Conservation (phyloP, 2,797 vertebrate species). For the Lagodon rhomboides region DNA sequence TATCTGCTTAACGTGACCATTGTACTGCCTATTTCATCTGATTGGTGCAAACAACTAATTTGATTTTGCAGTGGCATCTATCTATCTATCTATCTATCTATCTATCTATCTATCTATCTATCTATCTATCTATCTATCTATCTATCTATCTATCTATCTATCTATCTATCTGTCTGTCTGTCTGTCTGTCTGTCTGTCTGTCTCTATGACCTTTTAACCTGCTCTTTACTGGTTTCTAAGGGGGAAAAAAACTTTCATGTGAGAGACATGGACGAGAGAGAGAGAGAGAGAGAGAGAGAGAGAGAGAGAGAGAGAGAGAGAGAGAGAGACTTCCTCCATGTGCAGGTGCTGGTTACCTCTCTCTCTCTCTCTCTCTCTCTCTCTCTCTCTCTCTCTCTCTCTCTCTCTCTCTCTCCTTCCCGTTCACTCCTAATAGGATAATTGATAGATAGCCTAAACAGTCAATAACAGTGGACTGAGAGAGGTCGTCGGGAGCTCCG, state of each 20-base stretch:
- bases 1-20: too few relatives aligned
- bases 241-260: conserved; percentile 9
- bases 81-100: conserved; percentile 40
- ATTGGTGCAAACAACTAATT: too few relatives aligned
- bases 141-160: conserved; percentile 40
- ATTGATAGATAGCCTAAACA: conserved; percentile 66
- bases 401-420: conserved; percentile 44
- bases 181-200: conserved; percentile 19
- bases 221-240: conserved; percentile 23
- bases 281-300: conserved; percentile 5
- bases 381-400: conserved; percentile 43
- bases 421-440: conserved; percentile 70
- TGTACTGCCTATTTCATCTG: too few relatives aligned
- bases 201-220: conserved; percentile 18
- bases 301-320: conserved; percentile 6
- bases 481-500: conserved; percentile 37
- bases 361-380: conserved; percentile 41
- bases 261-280: background rate
- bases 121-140: conserved; percentile 50
- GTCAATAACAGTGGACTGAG: conserved; percentile 59
- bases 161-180: conserved; percentile 31
- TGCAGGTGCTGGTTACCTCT: too few relatives aligned
- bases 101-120: conserved; percentile 44
- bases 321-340: too few relatives aligned
- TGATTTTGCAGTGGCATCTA: too few relatives aligned